These are phyloP conservation scores for Drosophila melanosoma DNA, from an alignment of 2,888 invertebrate species.

Conservation along the genomic window DNA sequence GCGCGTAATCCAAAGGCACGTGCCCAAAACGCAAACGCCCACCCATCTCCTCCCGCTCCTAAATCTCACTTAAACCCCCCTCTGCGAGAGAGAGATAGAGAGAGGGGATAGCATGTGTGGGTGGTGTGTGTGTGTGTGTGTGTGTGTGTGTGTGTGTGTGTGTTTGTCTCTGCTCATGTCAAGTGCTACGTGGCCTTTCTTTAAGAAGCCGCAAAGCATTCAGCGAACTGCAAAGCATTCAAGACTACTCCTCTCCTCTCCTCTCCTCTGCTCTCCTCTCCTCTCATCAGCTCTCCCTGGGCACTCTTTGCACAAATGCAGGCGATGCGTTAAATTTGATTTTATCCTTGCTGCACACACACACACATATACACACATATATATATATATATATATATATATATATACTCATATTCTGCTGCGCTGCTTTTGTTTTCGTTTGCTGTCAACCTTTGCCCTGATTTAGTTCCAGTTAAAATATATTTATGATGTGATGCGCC, in stretches of 20 bases:
- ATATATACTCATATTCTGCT: conserved; percentile 35
- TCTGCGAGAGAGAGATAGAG: conserved; percentile 13
- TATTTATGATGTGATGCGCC: conserved; percentile 50
- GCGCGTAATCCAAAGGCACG: conserved; percentile 67
- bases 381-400: neutral
- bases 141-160: conserved; percentile 36
- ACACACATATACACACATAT: neutral
- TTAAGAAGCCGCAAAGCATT: conserved; percentile 50
- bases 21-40: conserved; percentile 35
- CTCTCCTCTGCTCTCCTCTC: neutral
- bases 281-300: neutral
- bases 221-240: conserved; percentile 11
- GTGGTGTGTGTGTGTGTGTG: conserved; percentile 34
- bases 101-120: neutral
- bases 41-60: neutral
- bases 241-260: neutral
- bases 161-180: conserved; percentile 64
- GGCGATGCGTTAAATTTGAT: conserved; percentile 79
- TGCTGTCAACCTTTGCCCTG: conserved; percentile 54
- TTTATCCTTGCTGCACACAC: conserved; percentile 65
- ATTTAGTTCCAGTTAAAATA: conserved; percentile 40
- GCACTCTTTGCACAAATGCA: conserved; percentile 45
- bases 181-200: conserved; percentile 78
- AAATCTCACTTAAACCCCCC: conserved; percentile 20
- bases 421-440: conserved; percentile 36